Percentiles rank a stretch among this genome's conserved stretches.
Evolutionary conservation across 2,113 vertebrate species (phyloP).

Genomic region (Pteronura brasiliensis): DNA sequence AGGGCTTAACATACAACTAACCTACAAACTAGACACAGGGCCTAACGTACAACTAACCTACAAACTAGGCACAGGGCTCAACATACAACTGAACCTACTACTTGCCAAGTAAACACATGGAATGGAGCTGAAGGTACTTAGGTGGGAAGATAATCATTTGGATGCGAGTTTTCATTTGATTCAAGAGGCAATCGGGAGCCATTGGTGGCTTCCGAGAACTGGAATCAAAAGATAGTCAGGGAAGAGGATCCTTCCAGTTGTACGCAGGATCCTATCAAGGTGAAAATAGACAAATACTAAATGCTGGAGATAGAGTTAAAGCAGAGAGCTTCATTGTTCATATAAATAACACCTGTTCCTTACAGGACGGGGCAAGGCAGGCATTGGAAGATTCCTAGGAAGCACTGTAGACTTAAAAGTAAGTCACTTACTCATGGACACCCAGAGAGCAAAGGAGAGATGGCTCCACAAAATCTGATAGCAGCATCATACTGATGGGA

Average conservation of each 20-base stretch:
- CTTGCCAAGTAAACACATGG: slow-evolving; percentile 13
- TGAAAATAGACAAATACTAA: slow-evolving; percentile 4
- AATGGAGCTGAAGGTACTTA: slow-evolving; percentile 45
- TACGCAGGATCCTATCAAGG: slow-evolving; percentile 12
- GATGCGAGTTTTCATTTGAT: slow-evolving; percentile 56
- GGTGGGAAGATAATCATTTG: slow-evolving; percentile 43
- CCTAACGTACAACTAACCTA: neutral
- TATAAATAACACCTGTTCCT: neutral
- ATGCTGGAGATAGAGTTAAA: neutral
- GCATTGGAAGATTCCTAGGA: neutral
- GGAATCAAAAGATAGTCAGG: slow-evolving; percentile 38
- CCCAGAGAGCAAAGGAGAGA: neutral
- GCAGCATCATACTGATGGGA: neutral
- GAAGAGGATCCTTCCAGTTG: slow-evolving; percentile 11
- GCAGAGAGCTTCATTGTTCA: neutral
- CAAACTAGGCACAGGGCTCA: neutral
- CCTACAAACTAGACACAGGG: neutral
- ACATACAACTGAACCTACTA: neutral
- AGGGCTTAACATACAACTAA: neutral
- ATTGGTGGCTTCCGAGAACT: slow-evolving; percentile 42
- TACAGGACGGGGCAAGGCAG: neutral
- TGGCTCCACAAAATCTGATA: neutral
- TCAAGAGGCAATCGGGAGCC: slow-evolving; percentile 57
- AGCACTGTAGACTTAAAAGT: neutral
- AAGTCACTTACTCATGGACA: neutral